These are phyloP conservation scores for Pelobates fuscus DNA, from an alignment of 2,113 vertebrate species.

Conservation along the genomic window DNA sequence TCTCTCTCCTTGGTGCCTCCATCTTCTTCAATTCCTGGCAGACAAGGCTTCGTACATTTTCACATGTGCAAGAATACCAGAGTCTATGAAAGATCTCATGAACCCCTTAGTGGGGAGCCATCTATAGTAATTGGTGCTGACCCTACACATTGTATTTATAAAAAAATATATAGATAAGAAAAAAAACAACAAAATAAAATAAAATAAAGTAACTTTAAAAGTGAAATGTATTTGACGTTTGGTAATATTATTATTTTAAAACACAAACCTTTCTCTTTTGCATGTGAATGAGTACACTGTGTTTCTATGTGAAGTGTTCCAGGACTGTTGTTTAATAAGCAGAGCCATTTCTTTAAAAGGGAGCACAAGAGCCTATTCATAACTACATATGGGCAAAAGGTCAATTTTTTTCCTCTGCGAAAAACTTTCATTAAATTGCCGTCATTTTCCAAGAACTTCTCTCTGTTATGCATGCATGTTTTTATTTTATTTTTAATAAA, in stretches of 20 bases:
- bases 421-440: constrained; percentile 29
- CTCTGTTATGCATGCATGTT: not conserved
- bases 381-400: constrained; percentile 42
- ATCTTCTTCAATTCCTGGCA: too few species aligned
- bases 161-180: too few species aligned
- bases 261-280: not conserved
- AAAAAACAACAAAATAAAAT: too few species aligned
- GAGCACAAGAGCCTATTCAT: constrained; percentile 47
- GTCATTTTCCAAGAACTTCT: constrained; percentile 33
- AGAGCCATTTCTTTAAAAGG: constrained; percentile 20
- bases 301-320: constrained; percentile 15
- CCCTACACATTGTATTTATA: too few species aligned
- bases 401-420: constrained; percentile 22
- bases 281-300: constrained; percentile 20
- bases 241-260: constrained; percentile 8
- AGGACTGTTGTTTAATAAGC: constrained; percentile 33
- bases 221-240: constrained; percentile 6
- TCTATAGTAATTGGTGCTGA: too few species aligned
- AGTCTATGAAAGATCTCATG: too few species aligned
- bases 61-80: too few species aligned
- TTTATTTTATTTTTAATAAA: not conserved
- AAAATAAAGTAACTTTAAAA: too few species aligned
- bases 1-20: too few species aligned
- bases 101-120: too few species aligned
- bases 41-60: too few species aligned